Conservation (phyloP, 2,888 invertebrate genomes). For the Xiphydria camelus region DNA sequence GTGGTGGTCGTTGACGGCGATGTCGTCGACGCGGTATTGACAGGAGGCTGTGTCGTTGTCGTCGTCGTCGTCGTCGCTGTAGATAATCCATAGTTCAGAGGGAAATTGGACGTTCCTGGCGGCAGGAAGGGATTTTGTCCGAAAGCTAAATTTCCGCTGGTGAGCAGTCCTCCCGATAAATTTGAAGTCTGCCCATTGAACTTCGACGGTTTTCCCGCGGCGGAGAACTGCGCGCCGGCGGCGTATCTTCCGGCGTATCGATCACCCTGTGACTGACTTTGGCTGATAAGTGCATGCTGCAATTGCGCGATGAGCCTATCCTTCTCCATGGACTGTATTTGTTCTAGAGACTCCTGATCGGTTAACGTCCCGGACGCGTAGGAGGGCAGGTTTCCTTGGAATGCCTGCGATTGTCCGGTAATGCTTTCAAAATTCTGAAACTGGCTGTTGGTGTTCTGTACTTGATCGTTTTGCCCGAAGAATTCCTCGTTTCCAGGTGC, state of each 20-base stretch:
- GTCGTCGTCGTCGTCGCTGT: too few species aligned
- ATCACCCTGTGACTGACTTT: slow-evolving; percentile 25
- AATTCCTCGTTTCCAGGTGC: slow-evolving; percentile 37
- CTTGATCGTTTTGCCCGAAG: slow-evolving; percentile 25
- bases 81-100: slow-evolving; percentile 31
- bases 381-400: slow-evolving; percentile 32
- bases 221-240: slow-evolving; percentile 23
- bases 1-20: slow-evolving; percentile 24
- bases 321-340: slow-evolving; percentile 46
- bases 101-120: slow-evolving; percentile 26
- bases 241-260: slow-evolving; percentile 30
- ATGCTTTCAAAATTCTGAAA: slow-evolving; percentile 17
- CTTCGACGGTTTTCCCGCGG: slow-evolving; percentile 16
- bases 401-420: background rate
- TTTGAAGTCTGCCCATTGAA: slow-evolving; percentile 8
- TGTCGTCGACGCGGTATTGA: slow-evolving; percentile 11
- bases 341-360: slow-evolving; percentile 35
- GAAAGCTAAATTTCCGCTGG: slow-evolving; percentile 23
- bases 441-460: slow-evolving; percentile 22
- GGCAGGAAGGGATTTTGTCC: slow-evolving; percentile 33
- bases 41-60: slow-evolving; percentile 11
- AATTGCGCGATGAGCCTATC: slow-evolving; percentile 47
- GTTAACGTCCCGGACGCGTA: slow-evolving; percentile 48
- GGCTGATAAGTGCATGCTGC: slow-evolving; percentile 36
- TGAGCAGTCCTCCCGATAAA: background rate